Percentiles rank a stretch among this genome's conserved stretches.
phyloP scores from a whole-genome alignment of 2,888 invertebrate genomes.

The Dichetophora obliterata region DNA sequence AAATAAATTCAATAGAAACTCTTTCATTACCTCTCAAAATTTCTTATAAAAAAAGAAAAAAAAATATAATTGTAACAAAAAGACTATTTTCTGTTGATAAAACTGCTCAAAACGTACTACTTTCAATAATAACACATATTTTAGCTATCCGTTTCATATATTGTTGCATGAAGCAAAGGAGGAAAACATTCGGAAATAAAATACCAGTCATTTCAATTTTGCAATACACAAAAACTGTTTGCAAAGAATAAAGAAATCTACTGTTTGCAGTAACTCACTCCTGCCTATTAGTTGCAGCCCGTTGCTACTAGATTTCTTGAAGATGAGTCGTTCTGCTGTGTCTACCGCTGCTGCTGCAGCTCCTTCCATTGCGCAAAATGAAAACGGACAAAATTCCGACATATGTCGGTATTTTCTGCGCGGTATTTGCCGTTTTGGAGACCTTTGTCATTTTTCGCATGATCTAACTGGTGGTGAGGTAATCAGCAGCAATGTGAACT shows the following conservation, averaged over 20 bases:
- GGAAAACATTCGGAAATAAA: not conserved
- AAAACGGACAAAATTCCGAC: conserved; percentile 50
- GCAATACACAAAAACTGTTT: not conserved
- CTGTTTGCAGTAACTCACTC: not conserved
- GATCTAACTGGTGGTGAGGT: conserved; percentile 51
- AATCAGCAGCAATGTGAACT: conserved; percentile 3
- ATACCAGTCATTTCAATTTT: not conserved
- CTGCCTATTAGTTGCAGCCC: not conserved
- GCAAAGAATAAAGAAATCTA: not conserved
- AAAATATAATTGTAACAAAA: not conserved
- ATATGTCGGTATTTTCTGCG: conserved; percentile 65
- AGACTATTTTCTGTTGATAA: not conserved
- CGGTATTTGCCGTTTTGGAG: conserved; percentile 67
- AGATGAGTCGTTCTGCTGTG: conserved; percentile 26
- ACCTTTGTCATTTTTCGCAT: conserved; percentile 66
- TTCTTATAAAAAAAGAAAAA: not conserved
- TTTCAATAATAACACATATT: not conserved
- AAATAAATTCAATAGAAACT: not conserved
- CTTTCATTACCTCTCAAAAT: not conserved
- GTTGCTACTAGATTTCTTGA: not conserved
- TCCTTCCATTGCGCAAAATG: not conserved
- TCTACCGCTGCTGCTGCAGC: conserved; percentile 23
- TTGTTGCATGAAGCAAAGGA: not conserved
- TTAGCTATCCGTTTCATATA: not conserved
- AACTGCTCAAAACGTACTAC: not conserved